phyloP scores from a whole-genome alignment of 2,888 invertebrate genomes.

The Plagodis dolabraria region DNA sequence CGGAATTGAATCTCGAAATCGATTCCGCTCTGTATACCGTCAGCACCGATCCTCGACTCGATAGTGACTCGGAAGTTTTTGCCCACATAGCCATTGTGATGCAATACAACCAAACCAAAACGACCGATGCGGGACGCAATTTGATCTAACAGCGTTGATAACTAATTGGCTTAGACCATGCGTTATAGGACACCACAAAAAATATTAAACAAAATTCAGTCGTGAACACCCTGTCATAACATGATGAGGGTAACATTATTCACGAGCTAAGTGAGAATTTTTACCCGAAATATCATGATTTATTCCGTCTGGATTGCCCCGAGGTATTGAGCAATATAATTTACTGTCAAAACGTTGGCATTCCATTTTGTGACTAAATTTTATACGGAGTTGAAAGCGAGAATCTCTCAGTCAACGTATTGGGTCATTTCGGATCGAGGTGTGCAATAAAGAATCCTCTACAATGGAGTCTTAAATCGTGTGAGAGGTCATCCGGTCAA shows the following conservation, averaged over 20 bases:
- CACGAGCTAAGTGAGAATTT: slow-evolving; percentile 37
- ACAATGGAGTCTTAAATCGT: slow-evolving; percentile 62
- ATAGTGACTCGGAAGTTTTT: slow-evolving; percentile 61
- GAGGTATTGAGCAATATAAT: slow-evolving; percentile 55
- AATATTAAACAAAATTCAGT: slow-evolving; percentile 48
- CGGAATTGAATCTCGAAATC: slow-evolving; percentile 42
- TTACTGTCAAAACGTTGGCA: slow-evolving; percentile 59
- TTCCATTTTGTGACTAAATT: slow-evolving; percentile 67
- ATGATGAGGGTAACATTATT: slow-evolving; percentile 43
- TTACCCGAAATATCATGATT: slow-evolving; percentile 45
- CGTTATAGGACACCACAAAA: slow-evolving; percentile 59
- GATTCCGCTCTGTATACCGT: slow-evolving; percentile 43
- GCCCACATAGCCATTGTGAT: slow-evolving; percentile 56
- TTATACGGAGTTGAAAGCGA: slow-evolving; percentile 47
- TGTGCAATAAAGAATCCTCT: slow-evolving; percentile 57
- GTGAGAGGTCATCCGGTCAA: slow-evolving; percentile 50
- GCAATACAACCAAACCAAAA: slow-evolving; percentile 59
- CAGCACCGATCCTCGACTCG: slow-evolving; percentile 38
- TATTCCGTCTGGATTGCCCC: slow-evolving; percentile 52
- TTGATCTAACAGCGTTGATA: slow-evolving; percentile 67
- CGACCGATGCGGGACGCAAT: slow-evolving; percentile 51
- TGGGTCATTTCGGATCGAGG: slow-evolving; percentile 52
- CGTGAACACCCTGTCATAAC: slow-evolving; percentile 43
- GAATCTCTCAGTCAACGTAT: slow-evolving; percentile 48
- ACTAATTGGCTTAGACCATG: slow-evolving; percentile 70